Evolutionary conservation across 1,140 invertebrate genomes (phyloP).

Genomic region (Drosophila sucinea): DNA sequence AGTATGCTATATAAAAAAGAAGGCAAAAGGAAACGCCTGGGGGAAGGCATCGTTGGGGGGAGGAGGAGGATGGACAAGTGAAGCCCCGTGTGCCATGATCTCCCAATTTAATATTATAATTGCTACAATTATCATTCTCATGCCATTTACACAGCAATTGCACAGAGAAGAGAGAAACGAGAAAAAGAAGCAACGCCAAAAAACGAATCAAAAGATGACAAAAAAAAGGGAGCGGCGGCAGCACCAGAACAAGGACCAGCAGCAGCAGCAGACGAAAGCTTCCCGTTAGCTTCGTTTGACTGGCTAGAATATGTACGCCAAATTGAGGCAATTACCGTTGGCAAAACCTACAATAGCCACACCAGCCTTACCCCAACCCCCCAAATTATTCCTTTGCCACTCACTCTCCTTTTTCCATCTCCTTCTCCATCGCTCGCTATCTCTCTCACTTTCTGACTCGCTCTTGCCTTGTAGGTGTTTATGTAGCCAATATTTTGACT

Average conservation of each 20-base stretch:
- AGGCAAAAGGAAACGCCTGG: not conserved
- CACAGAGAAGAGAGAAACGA: conserved; percentile 63
- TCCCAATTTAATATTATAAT: conserved; percentile 83
- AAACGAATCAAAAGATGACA: conserved; percentile 18
- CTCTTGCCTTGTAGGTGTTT: conserved; percentile 19
- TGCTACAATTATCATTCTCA: conserved; percentile 83
- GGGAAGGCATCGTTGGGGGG: not conserved
- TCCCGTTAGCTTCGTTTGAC: conserved; percentile 40
- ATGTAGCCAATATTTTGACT: conserved; percentile 47
- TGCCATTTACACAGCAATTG: conserved; percentile 82
- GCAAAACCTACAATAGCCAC: conserved; percentile 7
- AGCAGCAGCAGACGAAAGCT: not conserved
- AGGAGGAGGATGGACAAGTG: conserved; percentile 9
- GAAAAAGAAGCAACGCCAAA: conserved; percentile 36
- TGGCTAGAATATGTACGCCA: conserved; percentile 67
- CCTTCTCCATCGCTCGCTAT: not conserved
- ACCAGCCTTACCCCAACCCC: conserved; percentile 32
- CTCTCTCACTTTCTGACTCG: not conserved
- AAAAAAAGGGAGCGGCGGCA: conserved; percentile 26
- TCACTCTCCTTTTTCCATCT: conserved; percentile 6
- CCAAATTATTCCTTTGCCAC: conserved; percentile 17
- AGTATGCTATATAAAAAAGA: conserved; percentile 71
- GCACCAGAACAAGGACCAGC: not conserved
- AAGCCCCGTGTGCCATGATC: conserved; percentile 82
- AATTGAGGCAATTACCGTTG: conserved; percentile 75